A percentile compares a stretch with the other conserved stretches of the same genome.
Evolutionary conservation across 2,888 invertebrate species (phyloP).

Genomic region (Diploptera punctata): DNA sequence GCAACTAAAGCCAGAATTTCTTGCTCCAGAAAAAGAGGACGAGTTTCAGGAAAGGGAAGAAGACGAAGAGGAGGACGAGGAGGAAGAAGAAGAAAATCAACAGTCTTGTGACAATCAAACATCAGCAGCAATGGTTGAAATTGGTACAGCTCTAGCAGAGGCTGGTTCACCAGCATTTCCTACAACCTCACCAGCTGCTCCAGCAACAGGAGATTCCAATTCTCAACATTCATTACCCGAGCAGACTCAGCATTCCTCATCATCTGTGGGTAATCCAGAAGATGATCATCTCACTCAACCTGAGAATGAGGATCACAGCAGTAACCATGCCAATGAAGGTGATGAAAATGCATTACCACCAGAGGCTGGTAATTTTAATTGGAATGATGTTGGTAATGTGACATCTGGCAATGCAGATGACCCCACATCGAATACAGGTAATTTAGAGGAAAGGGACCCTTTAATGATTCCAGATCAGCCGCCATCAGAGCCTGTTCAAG

Average conservation of each 20-base stretch:
- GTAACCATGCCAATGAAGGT: neutral
- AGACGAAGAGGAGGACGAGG: too few relatives aligned
- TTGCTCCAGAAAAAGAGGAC: constrained; percentile 23
- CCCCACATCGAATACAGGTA: neutral
- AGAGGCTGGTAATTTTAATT: constrained; percentile 24
- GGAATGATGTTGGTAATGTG: constrained; percentile 21
- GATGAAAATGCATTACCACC: neutral
- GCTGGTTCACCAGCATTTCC: constrained; percentile 36
- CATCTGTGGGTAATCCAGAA: neutral
- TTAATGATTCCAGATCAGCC: constrained; percentile 53
- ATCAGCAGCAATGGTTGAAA: constrained; percentile 35
- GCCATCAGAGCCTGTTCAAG: neutral
- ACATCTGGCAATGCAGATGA: neutral
- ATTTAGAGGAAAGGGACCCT: constrained; percentile 50
- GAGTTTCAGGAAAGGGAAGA: too few relatives aligned
- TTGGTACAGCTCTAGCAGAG: constrained; percentile 22
- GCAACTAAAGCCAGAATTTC: constrained; percentile 35
- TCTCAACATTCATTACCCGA: constrained; percentile 2
- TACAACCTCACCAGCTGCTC: constrained; percentile 30
- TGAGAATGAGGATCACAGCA: neutral
- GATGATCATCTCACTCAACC: constrained; percentile 3
- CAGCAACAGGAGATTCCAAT: constrained; percentile 13
- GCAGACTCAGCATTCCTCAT: constrained; percentile 1
- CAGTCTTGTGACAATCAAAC: constrained; percentile 15
- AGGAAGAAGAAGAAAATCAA: neutral